Evolutionary conservation across 53 echinoderm and acorn worm genomes (phyloP).

Genomic region (Temnopleurus reevesii): DNA sequence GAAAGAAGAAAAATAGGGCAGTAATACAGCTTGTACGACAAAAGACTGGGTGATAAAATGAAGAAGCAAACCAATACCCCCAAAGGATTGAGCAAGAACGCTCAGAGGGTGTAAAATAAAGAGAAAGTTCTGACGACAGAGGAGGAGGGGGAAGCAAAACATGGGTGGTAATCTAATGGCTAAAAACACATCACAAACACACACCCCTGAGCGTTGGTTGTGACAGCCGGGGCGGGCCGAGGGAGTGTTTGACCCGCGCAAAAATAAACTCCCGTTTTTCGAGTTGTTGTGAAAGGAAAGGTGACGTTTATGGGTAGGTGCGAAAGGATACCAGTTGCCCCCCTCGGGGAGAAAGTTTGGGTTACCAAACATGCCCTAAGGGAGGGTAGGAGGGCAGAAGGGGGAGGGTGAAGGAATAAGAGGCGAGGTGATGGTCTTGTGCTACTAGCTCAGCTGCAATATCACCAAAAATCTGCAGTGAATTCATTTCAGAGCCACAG

Average conservation of each 20-base stretch:
- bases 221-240: slow-evolving; percentile 3
- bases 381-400: background rate
- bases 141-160: background rate
- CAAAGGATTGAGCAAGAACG: background rate
- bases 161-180: slow-evolving; percentile 15
- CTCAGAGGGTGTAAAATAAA: background rate
- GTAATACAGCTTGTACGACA: too few relatives aligned
- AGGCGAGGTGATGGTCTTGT: too few relatives aligned
- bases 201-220: background rate
- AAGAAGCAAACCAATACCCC: slow-evolving; percentile 6
- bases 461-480: too few relatives aligned
- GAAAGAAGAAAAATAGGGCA: too few relatives aligned
- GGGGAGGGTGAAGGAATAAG: background rate
- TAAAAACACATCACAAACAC: slow-evolving; percentile 22
- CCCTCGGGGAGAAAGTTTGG: background rate
- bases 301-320: background rate
- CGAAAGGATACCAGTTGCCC: slow-evolving; percentile 8
- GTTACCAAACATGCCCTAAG: background rate
- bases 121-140: background rate
- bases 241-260: background rate
- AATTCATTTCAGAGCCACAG: too few relatives aligned
- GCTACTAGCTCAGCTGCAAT: too few relatives aligned
- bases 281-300: slow-evolving; percentile 12
- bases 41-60: too few relatives aligned
- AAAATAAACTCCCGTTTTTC: slow-evolving; percentile 18